Evolutionary conservation across 2,797 vertebrate species (phyloP).

Genomic region (Dallia pectoralis): DNA sequence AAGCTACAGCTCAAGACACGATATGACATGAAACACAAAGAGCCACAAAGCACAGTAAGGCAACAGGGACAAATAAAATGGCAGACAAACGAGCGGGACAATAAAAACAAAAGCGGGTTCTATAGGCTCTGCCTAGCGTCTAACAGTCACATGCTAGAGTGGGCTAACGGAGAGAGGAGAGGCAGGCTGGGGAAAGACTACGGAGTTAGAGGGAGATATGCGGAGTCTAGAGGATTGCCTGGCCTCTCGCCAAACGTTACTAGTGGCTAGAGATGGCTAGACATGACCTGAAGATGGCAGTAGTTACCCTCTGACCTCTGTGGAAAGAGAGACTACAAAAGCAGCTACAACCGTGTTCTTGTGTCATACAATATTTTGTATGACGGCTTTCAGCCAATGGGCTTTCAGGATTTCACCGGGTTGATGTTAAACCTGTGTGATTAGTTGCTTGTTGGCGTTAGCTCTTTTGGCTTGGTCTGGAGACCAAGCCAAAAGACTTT

Average conservation of each 20-base stretch:
- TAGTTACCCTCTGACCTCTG: not conserved
- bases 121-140: constrained; percentile 17
- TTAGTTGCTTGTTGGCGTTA: too few species aligned
- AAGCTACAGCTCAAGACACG: not conserved
- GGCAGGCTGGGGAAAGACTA: constrained; percentile 30
- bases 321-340: not conserved
- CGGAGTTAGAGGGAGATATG: not conserved
- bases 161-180: constrained; percentile 38
- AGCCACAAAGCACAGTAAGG: not conserved
- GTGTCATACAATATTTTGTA: too few species aligned
- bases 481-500: too few species aligned
- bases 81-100: constrained; percentile 15
- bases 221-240: constrained; percentile 15
- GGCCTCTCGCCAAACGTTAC: constrained; percentile 1
- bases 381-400: too few species aligned
- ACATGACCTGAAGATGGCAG: not conserved
- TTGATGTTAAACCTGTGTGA: too few species aligned
- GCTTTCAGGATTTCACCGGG: too few species aligned
- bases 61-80: constrained; percentile 15
- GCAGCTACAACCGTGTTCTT: not conserved
- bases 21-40: not conserved
- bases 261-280: not conserved
- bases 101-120: constrained; percentile 13
- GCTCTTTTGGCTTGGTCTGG: too few species aligned
- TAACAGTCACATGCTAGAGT: constrained; percentile 51